These are phyloP conservation scores for Diplazon laetatorius DNA, from an alignment of 2,888 invertebrate species.

Conservation along the genomic window DNA sequence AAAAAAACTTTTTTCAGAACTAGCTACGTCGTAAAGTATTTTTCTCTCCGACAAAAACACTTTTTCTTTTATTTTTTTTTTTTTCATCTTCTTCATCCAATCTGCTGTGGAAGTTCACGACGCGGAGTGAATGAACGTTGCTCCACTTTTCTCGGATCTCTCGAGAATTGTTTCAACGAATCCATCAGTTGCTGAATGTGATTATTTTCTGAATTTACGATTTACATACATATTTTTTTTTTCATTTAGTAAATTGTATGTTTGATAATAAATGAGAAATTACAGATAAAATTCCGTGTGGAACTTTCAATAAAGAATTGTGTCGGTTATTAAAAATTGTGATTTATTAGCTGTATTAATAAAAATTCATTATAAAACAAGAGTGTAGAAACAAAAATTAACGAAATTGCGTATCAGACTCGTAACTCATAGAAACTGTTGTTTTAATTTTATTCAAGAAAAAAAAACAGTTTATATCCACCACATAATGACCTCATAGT, in stretches of 20 bases:
- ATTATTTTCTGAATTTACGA: slow-evolving; percentile 3
- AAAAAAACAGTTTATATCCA: too few relatives aligned
- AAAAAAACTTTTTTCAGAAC: slow-evolving; percentile 6
- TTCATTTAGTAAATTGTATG: background rate
- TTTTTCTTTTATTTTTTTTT: background rate
- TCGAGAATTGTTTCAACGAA: slow-evolving; percentile 10
- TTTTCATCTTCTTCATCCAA: slow-evolving; percentile 17
- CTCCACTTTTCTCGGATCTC: slow-evolving; percentile 11
- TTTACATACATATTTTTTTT: background rate
- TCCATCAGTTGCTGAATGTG: background rate
- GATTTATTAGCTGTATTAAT: too few relatives aligned
- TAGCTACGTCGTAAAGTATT: background rate
- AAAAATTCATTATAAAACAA: too few relatives aligned
- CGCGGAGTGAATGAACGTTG: background rate
- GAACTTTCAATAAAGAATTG: too few relatives aligned
- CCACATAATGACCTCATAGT: too few relatives aligned
- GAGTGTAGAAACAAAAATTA: too few relatives aligned
- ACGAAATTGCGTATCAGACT: too few relatives aligned
- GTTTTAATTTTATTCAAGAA: too few relatives aligned
- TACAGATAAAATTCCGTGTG: too few relatives aligned
- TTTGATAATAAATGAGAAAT: too few relatives aligned
- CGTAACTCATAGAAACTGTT: too few relatives aligned
- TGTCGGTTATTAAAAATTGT: too few relatives aligned
- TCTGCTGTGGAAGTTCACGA: background rate
- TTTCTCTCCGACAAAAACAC: background rate